Evolutionary conservation across 2,113 vertebrate genomes (phyloP).

Genomic region (Esox niger): DNA sequence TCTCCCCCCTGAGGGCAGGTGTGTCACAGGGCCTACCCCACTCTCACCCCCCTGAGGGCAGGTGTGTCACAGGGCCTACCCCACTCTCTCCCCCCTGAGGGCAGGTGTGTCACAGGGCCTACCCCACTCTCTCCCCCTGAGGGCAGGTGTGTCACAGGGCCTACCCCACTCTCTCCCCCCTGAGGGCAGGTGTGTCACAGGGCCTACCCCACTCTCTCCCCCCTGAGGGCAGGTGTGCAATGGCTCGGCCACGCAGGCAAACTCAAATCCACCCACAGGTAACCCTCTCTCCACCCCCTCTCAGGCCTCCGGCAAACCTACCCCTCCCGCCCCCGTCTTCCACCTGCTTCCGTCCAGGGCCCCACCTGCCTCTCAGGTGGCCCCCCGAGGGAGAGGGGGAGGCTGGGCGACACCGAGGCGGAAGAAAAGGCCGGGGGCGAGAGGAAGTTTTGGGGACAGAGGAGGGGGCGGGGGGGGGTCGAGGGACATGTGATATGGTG

Average conservation of each 20-base stretch:
- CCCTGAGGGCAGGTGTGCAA: slow-evolving; percentile 56
- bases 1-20: no score
- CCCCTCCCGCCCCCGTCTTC: slow-evolving; percentile 12
- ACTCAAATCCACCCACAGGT: slow-evolving; percentile 44
- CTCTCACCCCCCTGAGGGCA: no score
- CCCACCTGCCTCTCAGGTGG: slow-evolving; percentile 32
- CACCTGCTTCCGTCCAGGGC: slow-evolving; percentile 31
- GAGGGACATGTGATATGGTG: slow-evolving; percentile 60
- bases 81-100: no score
- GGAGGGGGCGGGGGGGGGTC: slow-evolving; percentile 48
- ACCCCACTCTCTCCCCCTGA: no score
- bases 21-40: no score
- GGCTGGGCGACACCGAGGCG: background rate
- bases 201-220: no score
- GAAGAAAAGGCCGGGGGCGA: background rate
- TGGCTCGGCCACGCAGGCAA: slow-evolving; percentile 50
- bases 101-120: no score
- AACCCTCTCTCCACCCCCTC: background rate
- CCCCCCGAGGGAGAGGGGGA: background rate
- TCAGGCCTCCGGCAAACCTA: background rate
- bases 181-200: slow-evolving; percentile 52
- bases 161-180: slow-evolving; percentile 29
- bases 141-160: no score
- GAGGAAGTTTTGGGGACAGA: slow-evolving; percentile 11
- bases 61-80: no score